Evolutionary conservation across 1,140 invertebrate species (phyloP).

Genomic region (Patella vulgata): DNA sequence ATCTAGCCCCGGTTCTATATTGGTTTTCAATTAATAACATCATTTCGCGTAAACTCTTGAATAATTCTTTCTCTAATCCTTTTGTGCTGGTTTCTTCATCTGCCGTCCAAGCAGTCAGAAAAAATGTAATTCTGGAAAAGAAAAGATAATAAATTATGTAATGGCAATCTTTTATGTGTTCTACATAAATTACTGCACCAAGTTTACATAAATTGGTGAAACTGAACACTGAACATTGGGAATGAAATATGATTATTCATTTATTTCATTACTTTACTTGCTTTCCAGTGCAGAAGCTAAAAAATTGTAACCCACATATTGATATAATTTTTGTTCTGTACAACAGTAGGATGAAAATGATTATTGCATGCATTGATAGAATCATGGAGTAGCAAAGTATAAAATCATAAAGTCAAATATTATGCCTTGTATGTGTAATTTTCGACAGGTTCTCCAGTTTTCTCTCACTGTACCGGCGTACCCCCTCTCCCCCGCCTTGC

Average conservation of each 20-base stretch:
- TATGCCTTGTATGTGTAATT: no score
- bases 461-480: no score
- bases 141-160: slow-evolving; percentile 4
- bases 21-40: no score
- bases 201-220: neutral
- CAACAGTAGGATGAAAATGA: no score
- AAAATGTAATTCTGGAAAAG: slow-evolving; percentile 60
- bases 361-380: no score
- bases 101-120: slow-evolving; percentile 57
- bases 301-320: neutral
- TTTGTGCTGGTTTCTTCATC: slow-evolving; percentile 56
- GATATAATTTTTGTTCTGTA: neutral
- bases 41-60: slow-evolving; percentile 47
- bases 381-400: no score
- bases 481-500: no score
- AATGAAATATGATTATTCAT: neutral
- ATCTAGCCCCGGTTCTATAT: no score
- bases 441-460: no score
- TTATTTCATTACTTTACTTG: neutral
- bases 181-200: neutral
- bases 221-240: neutral
- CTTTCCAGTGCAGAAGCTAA: neutral
- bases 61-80: slow-evolving; percentile 42
- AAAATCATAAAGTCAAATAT: no score
- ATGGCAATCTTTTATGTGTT: neutral